Conservation (phyloP, 1,140 invertebrate genomes). For the Conus betulinus region DNA sequence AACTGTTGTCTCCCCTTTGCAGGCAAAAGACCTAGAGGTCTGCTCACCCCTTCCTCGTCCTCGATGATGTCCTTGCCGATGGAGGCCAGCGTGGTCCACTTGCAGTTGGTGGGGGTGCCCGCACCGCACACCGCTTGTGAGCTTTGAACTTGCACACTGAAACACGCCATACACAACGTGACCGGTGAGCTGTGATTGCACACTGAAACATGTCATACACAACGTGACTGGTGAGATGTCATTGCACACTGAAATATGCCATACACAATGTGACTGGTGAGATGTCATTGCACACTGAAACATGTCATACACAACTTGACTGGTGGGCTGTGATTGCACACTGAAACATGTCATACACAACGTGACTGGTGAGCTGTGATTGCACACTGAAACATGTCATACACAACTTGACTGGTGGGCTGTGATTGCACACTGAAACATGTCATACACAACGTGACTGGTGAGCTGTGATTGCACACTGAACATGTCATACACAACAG, state of each 20-base stretch:
- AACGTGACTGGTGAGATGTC: slow-evolving; percentile 95
- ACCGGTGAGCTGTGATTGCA: not conserved
- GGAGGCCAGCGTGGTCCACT: slow-evolving; percentile 96
- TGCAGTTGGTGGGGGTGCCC: slow-evolving; percentile 95
- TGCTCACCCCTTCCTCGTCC: slow-evolving; percentile 90
- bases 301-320: slow-evolving; percentile 79
- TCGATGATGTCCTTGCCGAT: slow-evolving; percentile 95
- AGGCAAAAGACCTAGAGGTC: too few relatives aligned
- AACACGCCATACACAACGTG: slow-evolving; percentile 39
- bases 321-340: slow-evolving; percentile 98
- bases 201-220: not conserved
- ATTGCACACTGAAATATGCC: slow-evolving; percentile 87
- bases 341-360: slow-evolving; percentile 71
- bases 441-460: not conserved
- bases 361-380: not conserved
- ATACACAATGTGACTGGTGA: not conserved
- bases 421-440: slow-evolving; percentile 91
- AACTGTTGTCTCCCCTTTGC: too few relatives aligned
- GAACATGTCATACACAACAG: not conserved
- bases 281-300: not conserved
- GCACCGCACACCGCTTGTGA: slow-evolving; percentile 93
- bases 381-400: not conserved
- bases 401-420: slow-evolving; percentile 90
- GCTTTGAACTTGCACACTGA: slow-evolving; percentile 96
- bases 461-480: not conserved